Conservation (phyloP, 1,140 invertebrate genomes). For the Penaeus vannamei region DNA sequence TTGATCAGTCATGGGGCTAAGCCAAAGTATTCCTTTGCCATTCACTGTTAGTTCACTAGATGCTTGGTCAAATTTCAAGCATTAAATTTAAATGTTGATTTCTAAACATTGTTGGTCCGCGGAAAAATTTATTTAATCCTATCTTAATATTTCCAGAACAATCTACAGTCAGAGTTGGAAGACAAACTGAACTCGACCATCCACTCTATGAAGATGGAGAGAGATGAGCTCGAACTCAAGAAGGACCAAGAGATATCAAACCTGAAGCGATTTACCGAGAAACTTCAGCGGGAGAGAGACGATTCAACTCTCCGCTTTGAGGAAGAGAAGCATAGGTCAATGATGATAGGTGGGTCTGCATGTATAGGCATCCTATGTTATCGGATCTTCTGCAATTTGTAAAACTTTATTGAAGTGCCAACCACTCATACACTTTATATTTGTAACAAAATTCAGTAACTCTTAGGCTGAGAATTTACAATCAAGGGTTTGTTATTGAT, state of each 20-base stretch:
- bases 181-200: conserved; percentile 61
- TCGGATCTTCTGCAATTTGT: too few species aligned
- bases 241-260: conserved; percentile 62
- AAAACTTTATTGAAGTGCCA: too few species aligned
- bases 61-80: too few species aligned
- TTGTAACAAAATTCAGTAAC: too few species aligned
- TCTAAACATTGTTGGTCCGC: neutral
- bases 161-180: conserved; percentile 54
- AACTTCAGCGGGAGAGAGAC: conserved; percentile 65
- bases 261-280: conserved; percentile 62
- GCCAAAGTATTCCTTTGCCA: too few species aligned
- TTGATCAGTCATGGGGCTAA: too few species aligned
- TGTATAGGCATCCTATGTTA: too few species aligned
- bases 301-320: conserved; percentile 63
- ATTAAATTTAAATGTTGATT: neutral
- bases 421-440: too few species aligned
- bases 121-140: neutral
- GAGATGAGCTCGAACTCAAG: conserved; percentile 58
- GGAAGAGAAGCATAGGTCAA: conserved; percentile 66
- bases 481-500: too few species aligned
- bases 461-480: too few species aligned
- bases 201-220: conserved; percentile 61
- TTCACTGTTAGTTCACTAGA: too few species aligned
- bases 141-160: conserved; percentile 41
- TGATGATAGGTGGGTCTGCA: conserved; percentile 61